These are phyloP conservation scores for Parnassius glacialis DNA, from an alignment of 2,888 invertebrate genomes.

Conservation along the genomic window DNA sequence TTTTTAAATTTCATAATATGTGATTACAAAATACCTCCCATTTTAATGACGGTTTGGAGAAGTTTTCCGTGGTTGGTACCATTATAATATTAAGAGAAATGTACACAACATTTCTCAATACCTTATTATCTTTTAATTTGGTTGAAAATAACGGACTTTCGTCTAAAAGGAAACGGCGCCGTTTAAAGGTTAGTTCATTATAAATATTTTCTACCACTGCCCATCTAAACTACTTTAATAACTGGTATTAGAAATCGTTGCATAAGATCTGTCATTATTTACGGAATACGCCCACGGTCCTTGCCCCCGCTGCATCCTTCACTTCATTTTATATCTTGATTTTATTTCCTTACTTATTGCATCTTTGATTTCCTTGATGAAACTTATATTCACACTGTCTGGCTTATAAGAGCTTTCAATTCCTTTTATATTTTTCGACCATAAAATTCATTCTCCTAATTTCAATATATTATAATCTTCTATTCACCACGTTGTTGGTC, in stretches of 20 bases:
- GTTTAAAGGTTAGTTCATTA: slow-evolving; percentile 9
- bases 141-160: background rate
- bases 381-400: slow-evolving; percentile 59
- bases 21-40: too few relatives aligned
- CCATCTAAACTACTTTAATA: slow-evolving; percentile 33
- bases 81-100: too few relatives aligned
- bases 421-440: slow-evolving; percentile 53
- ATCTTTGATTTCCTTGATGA: slow-evolving; percentile 52
- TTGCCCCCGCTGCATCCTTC: slow-evolving; percentile 26
- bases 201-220: slow-evolving; percentile 28
- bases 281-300: slow-evolving; percentile 32
- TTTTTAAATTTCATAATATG: too few relatives aligned
- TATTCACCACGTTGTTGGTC: background rate
- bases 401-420: slow-evolving; percentile 56
- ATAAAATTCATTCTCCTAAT: slow-evolving; percentile 46
- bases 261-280: slow-evolving; percentile 42
- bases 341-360: slow-evolving; percentile 45
- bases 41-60: too few relatives aligned
- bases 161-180: background rate
- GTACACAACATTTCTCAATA: too few relatives aligned
- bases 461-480: background rate
- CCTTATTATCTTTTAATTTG: background rate
- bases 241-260: slow-evolving; percentile 39
- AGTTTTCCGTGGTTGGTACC: too few relatives aligned
- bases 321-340: slow-evolving; percentile 29